Conservation (phyloP, 1,140 invertebrate genomes). For the Steinernema feltiae region DNA sequence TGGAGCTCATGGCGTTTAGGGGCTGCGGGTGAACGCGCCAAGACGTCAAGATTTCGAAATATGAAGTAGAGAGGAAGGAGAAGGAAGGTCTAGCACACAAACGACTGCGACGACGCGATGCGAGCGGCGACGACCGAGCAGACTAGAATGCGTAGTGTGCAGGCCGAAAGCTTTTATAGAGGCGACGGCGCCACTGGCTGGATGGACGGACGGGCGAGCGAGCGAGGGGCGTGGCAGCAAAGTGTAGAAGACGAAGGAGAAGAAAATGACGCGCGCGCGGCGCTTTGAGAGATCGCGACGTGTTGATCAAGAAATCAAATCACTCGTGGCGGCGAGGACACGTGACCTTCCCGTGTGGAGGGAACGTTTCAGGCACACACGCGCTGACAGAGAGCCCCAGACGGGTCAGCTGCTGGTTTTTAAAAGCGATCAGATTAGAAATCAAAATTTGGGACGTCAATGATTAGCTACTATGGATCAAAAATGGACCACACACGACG, state of each 20-base stretch:
- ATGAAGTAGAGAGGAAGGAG: background rate
- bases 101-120: background rate
- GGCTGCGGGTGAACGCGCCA: background rate
- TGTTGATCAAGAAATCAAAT: background rate
- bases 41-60: background rate
- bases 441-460: too few relatives aligned
- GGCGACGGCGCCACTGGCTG: slow-evolving; percentile 1
- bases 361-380: too few relatives aligned
- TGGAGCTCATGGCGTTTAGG: background rate
- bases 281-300: background rate
- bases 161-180: slow-evolving; percentile 6
- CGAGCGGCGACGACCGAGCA: background rate
- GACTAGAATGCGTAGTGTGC: background rate
- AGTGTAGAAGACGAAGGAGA: background rate
- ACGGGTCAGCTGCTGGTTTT: background rate
- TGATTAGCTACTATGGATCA: too few relatives aligned
- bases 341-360: background rate
- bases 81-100: too few relatives aligned
- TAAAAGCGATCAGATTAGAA: background rate
- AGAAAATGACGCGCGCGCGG: background rate
- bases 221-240: background rate
- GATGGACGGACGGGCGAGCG: background rate
- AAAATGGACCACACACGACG: too few relatives aligned
- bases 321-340: background rate
- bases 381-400: too few relatives aligned